A percentile compares a stretch with the other conserved stretches of the same genome.
phyloP scores from a whole-genome alignment of 2,888 invertebrate species.

The Orthonevra nobilis region DNA sequence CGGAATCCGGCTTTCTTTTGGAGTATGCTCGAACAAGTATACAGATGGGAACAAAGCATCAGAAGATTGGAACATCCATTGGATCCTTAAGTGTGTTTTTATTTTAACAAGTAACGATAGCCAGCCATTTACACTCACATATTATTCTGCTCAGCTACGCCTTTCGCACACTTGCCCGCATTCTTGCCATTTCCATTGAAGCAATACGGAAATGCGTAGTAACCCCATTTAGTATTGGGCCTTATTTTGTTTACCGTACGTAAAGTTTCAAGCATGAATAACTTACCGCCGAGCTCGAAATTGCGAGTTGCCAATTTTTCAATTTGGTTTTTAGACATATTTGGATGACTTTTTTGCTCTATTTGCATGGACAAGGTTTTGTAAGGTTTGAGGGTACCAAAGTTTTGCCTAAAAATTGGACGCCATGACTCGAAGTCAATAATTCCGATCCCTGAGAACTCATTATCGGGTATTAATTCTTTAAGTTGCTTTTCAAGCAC shows the following conservation, averaged over 20 bases:
- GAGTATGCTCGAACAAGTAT: conserved; percentile 45
- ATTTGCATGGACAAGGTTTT: conserved; percentile 53
- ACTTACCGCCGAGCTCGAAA: conserved; percentile 39
- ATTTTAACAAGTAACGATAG: conserved; percentile 12
- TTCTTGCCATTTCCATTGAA: conserved; percentile 30
- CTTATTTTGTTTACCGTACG: conserved; percentile 21
- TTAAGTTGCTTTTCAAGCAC: conserved; percentile 13
- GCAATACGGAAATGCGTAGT: conserved; percentile 60
- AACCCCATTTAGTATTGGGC: conserved; percentile 51
- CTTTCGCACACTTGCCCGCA: conserved; percentile 39
- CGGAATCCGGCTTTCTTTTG: conserved; percentile 23
- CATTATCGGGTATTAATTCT: conserved; percentile 24
- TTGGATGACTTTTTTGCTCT: conserved; percentile 45
- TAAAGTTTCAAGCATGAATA: conserved; percentile 51
- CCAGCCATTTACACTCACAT: conserved; percentile 49
- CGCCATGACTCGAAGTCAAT: conserved; percentile 63
- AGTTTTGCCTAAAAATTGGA: conserved; percentile 54
- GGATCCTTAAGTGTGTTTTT: conserved; percentile 54
- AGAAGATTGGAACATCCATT: conserved; percentile 59
- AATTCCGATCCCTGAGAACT: conserved; percentile 47
- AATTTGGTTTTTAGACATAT: conserved; percentile 36
- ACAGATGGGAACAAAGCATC: conserved; percentile 54
- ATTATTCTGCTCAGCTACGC: conserved; percentile 47
- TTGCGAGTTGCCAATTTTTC: conserved; percentile 44
- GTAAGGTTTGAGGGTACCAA: conserved; percentile 54